Evolutionary conservation across 30 jellyfish, hydroid and myxozoan genomes (phyloP), one percentile per base, ranked within the genome.

Genomic region (Cassiopea andromeda): DNA sequence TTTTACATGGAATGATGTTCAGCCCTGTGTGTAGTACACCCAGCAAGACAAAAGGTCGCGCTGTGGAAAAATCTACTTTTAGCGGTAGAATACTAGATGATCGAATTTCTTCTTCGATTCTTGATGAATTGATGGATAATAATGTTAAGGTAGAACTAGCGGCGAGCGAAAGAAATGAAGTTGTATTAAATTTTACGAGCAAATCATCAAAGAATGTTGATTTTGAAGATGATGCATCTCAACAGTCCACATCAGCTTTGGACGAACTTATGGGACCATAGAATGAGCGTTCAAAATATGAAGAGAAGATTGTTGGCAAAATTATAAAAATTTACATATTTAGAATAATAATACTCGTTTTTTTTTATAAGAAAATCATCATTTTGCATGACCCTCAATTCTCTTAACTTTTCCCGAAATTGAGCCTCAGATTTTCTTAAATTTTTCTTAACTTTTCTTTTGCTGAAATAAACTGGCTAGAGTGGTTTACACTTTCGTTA

Each of bases 101-200:
- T 70, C 69, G 16, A 1, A 10, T 49, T 17, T 54, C 91, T 16
- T 83, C 48, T 54, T 87, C 94, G 18, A 47, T 87, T 16, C 83
- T 87, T 75, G 88, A 87, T 45, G 94, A 87, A 46, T 76, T 87
- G 73, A 87, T 87, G 94, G 69, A 49, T 68, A 46, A 73, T 8
- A 44, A 6, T 66, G 43, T 19, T 19, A 15, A 14, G 7, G 75
- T 19, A 66, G 75, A 54, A 54, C 64, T 10, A 54, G 0, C 64
- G 12, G 64, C 7, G 15, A 64, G 73, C 73, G 2, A 64, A 5
- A 2, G 27, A 16, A 64, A 13, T 16, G 43, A 14, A 64, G 6
- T 2, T 16, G 15, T 64, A 27, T 5, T 14, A 2, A 17, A 64
- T 9, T 2, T 27, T 14, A 64, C 8, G 7, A 10, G 64, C 19